Base-by-base conservation (phyloP, 2,888 invertebrate species). In the Rotaria socialis region DNA sequence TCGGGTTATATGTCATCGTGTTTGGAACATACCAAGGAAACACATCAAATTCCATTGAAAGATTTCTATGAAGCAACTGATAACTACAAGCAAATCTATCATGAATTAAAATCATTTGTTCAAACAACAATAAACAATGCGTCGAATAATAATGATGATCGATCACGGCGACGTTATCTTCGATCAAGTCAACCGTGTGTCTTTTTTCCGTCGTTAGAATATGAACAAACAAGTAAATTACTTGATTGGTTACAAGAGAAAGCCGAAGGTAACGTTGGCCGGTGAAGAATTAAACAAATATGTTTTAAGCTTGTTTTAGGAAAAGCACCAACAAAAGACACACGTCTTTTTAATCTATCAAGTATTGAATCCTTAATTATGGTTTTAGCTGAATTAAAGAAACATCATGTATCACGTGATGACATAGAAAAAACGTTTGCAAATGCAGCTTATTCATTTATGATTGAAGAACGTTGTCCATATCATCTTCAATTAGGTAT, bases 341-440 rank as follows among this genome's bases (percentile, higher is more conserved):
- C 80, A 47, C 80, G 80, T 80, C 19, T 80, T 8, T 24, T 47
- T 24, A 10, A 80, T 80, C 14, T 43, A 19, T 22, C 47, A 24
- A 80, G 80, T 80, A 80, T 80, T 80, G 80, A 80, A 80, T 47
- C 47, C 11, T 80, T 80, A 80, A 80, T 80, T 22, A 80, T 80
- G 24, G 14, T 47, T 47, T 80, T 80, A n/a, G 80, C 80, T 47
- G 0, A 47, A 47, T 80, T 80, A n/a, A 80, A 47, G 47, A 43
- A 80, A 2, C 47, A 80, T 24, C 11, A 6, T 47, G 80, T 80
- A n/a, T 43, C 80, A 43, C 43, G 24, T 80, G 80, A 80, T 80
- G 80, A 80, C 47, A 47, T 80, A 24, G 10, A 80, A 8, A 43
- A 24, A 80, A 80, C 80, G 47, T 80, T 80, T 80, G 24, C 47